phyloP scores from a whole-genome alignment of 2,113 vertebrate genomes.

The Pteronura brasiliensis region DNA sequence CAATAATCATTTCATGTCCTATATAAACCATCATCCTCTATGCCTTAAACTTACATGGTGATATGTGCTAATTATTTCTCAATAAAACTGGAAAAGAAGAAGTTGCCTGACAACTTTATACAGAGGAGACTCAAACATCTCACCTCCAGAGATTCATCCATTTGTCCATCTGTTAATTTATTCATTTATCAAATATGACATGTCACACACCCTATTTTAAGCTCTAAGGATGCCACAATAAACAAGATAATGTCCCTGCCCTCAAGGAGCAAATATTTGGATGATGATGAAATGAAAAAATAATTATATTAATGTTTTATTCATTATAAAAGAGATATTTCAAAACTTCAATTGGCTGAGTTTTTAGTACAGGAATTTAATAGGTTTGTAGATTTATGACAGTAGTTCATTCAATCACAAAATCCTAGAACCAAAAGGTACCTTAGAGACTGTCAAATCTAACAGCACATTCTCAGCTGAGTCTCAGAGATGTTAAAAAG shows the following conservation, averaged over 20 bases:
- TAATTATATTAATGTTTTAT: background rate
- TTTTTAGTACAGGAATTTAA: background rate
- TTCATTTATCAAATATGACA: background rate
- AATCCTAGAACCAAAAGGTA: background rate
- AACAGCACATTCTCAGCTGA: background rate
- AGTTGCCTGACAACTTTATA: background rate
- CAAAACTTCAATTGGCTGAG: background rate
- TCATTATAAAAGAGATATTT: background rate
- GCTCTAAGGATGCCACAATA: background rate
- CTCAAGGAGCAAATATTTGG: background rate
- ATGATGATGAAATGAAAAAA: background rate
- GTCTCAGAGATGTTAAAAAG: background rate
- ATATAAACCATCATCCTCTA: background rate
- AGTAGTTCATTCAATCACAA: slow-evolving; percentile 4
- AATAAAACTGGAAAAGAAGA: background rate
- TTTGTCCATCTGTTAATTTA: background rate
- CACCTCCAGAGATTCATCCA: background rate
- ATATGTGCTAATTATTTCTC: background rate
- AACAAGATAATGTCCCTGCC: background rate
- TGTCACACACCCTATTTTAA: background rate
- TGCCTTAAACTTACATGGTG: background rate
- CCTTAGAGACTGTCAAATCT: background rate
- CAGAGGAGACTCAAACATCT: background rate
- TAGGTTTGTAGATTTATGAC: background rate
- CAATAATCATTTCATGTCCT: background rate